Evolutionary conservation across 2,797 vertebrate species (phyloP).

Genomic region (Tenualosa thibaudeaui): DNA sequence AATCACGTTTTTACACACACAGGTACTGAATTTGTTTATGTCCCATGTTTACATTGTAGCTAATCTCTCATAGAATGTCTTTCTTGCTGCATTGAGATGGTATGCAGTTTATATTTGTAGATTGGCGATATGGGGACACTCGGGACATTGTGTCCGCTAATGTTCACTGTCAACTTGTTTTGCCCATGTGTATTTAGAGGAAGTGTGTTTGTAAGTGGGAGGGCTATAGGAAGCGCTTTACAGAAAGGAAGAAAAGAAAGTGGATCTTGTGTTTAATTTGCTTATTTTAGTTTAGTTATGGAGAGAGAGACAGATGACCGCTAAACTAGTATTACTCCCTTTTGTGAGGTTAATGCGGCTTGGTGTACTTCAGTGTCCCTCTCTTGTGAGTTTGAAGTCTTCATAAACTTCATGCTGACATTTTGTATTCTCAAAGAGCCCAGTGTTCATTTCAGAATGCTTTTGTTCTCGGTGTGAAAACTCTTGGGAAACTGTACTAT

Average conservation of each 20-base stretch:
- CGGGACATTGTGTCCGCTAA: neutral
- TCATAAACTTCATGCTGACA: neutral
- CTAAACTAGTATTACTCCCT: neutral
- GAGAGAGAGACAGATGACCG: neutral
- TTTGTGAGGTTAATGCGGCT: neutral
- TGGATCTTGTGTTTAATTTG: neutral
- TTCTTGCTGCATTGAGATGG: neutral
- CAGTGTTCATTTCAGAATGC: neutral
- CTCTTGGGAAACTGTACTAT: too few species aligned
- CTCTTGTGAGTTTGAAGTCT: neutral
- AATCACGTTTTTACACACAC: neutral
- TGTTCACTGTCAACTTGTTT: neutral
- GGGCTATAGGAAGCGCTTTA: conserved; percentile 10
- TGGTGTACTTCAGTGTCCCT: neutral
- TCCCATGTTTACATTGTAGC: neutral
- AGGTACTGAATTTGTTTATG: neutral
- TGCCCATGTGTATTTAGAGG: neutral
- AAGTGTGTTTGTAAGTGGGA: neutral
- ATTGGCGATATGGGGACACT: neutral
- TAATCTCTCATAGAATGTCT: neutral
- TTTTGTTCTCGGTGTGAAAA: too few species aligned
- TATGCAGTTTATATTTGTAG: neutral
- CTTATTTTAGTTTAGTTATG: neutral
- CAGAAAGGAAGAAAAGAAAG: neutral
- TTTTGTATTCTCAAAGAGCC: neutral